Evolutionary conservation across 2,888 invertebrate genomes (phyloP).

Genomic region (Andrena bucephala): DNA sequence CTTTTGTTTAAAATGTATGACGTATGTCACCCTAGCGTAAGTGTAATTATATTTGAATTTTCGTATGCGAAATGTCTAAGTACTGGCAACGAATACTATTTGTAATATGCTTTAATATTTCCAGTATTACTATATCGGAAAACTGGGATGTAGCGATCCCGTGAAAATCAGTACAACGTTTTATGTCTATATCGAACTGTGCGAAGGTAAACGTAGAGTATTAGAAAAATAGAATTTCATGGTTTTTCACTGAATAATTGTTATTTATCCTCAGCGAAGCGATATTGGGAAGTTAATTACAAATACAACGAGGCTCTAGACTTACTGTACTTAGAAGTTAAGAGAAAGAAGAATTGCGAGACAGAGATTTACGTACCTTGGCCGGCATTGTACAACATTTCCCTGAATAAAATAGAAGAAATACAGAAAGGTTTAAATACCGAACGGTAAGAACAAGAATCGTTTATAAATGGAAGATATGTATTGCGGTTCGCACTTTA

Average conservation of each 20-base stretch:
- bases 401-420: constrained; percentile 83
- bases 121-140: constrained; percentile 85
- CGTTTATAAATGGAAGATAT: not conserved
- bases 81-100: not conserved
- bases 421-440: constrained; percentile 83
- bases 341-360: constrained; percentile 79
- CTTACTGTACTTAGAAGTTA: constrained; percentile 84
- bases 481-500: not conserved
- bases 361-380: constrained; percentile 85
- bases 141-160: constrained; percentile 84
- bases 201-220: constrained; percentile 85
- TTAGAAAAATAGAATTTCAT: not conserved
- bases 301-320: constrained; percentile 82
- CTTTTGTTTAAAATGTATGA: constrained; percentile 74
- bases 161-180: constrained; percentile 85
- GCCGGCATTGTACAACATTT: constrained; percentile 81
- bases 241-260: constrained; percentile 21
- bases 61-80: not conserved
- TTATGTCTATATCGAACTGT: constrained; percentile 87
- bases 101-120: constrained; percentile 37
- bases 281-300: constrained; percentile 85
- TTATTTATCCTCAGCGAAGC: constrained; percentile 79
- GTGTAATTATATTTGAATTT: constrained; percentile 57
- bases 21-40: constrained; percentile 80
- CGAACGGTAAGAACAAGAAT: constrained; percentile 50